Percentiles rank a stretch among this genome's conserved stretches.
phyloP scores from a whole-genome alignment of 2,797 vertebrate species.

The Atherinosoma microstoma region DNA sequence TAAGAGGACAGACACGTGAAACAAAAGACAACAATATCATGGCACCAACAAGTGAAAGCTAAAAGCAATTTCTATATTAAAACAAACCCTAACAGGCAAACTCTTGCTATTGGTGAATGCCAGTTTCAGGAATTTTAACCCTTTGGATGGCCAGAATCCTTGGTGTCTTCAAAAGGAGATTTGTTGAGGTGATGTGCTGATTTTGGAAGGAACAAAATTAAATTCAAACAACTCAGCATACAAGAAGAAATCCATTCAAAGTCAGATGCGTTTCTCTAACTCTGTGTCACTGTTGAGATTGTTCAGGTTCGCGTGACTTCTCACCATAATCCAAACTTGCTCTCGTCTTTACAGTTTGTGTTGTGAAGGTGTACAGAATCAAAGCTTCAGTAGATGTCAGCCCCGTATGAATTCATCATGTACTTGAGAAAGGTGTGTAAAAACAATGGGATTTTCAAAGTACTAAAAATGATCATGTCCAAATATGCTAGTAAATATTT shows the following conservation, averaged over 20 bases:
- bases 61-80: slow-evolving; percentile 37
- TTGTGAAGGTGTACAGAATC: slow-evolving; percentile 23
- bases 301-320: slow-evolving; percentile 17
- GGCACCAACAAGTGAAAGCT: slow-evolving; percentile 69
- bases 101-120: slow-evolving; percentile 34
- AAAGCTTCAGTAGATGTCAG: slow-evolving; percentile 34
- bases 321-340: slow-evolving; percentile 57
- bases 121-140: slow-evolving; percentile 68
- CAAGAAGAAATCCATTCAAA: slow-evolving; percentile 49
- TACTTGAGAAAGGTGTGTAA: neutral
- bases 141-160: slow-evolving; percentile 67
- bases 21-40: slow-evolving; percentile 77
- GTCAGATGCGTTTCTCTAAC: slow-evolving; percentile 38
- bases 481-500: neutral
- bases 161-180: slow-evolving; percentile 63
- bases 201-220: slow-evolving; percentile 34
- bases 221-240: slow-evolving; percentile 39
- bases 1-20: slow-evolving; percentile 88
- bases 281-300: slow-evolving; percentile 28
- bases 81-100: slow-evolving; percentile 45
- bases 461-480: neutral
- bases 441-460: slow-evolving; percentile 3
- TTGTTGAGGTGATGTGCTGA: slow-evolving; percentile 41
- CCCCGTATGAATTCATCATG: neutral
- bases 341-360: slow-evolving; percentile 27